Base-by-base conservation (phyloP, 2,797 vertebrate genomes). In the Phalanger gymnotis region DNA sequence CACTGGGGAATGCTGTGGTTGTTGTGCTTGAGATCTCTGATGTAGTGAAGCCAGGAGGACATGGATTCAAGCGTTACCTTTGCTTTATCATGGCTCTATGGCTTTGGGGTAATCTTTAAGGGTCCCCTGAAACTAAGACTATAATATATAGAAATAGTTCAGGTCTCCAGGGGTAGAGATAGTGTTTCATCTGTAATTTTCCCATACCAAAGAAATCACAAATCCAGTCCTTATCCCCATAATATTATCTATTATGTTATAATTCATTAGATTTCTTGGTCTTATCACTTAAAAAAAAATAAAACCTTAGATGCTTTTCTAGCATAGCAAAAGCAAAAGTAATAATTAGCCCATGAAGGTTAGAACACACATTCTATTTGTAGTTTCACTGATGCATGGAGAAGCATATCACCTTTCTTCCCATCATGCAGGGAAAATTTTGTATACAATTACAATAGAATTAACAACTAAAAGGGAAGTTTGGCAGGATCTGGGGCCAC, bases 301-400 rank as follows among this genome's bases (percentile, higher is more conserved):
- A 22, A 22, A 47, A 47, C 27, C 4, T 47, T 22, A 81, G 22
- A 40, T 27, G 22, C 19, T 81, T 47, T 81, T 81, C 40, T 81
- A 47, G 40, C 92, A 96, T 27, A 94, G 30, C 90, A 97, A 51
- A 57, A 97, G 98, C 97, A 98, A 89, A 96, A 97, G 11, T 47
- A 73, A 66, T 92, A 93, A 97, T 93, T 58, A 98, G 94, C 54
- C 90, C 91, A 95, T 94, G 92, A 66, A 98, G 52, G 9, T 89
- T 96, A 92, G 91, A 96, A 95, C 61, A 2, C 6, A 73, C 51
- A 95, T 97, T 92, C 89, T 96, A 54, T 52, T 96, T 95, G 57
- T 93, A 97, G 94, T 96, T 94, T 56, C 89, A 91, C 54, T 87
- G 91, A 96, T 95, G 93, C 95, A 95, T 97, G 94, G 54, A 5